Evolutionary conservation across 2,797 vertebrate genomes (phyloP), one percentile per base, ranked within the genome.

Genomic region (Picus viridis): DNA sequence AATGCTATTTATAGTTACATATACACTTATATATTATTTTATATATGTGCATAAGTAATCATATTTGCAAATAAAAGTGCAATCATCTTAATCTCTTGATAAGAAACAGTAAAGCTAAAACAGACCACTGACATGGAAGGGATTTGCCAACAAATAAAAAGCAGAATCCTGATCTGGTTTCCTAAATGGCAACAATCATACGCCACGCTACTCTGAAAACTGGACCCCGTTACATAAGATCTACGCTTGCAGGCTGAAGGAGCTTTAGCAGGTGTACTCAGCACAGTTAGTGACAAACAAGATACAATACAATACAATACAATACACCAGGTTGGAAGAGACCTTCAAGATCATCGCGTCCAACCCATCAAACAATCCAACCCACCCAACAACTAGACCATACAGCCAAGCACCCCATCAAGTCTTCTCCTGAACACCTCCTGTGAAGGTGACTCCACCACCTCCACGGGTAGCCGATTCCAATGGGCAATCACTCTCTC

Each of bases 161-260:
- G 36, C 29, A 84, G 57, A 10, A 84, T 92, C 43, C n/a, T 54
- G 8, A 54, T 56, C 36, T 71, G 30, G 12, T 78, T 93, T 80
- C 62, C 49, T 73, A 65, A 71, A 74, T 14, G 20, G 27, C 49
- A 67, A 23, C 8, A 56, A 26, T n/a, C 0, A 0, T 69, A 70
- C 0, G 1, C 9, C 9, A 6, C 61, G 4, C 27, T 73, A 12
- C 73, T 79, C 74, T 67, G 15, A 89, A 85, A 89, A 64, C 3
- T 6, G 20, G 9, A 12, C 14, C 7, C 36, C 22, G 5, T 68
- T 71, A n/a, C 4, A 2, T 15, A 54, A 16, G 4, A 51, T 32
- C 27, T 64, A 4, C 0, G 0, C 13, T 39, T 69, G 30, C 12
- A 74, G 63, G 24, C 10, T 54, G 13, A 10, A 26, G 18, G 13